Base-by-base conservation (phyloP, 2,888 invertebrate species). In the Dryadula phaetusa region DNA sequence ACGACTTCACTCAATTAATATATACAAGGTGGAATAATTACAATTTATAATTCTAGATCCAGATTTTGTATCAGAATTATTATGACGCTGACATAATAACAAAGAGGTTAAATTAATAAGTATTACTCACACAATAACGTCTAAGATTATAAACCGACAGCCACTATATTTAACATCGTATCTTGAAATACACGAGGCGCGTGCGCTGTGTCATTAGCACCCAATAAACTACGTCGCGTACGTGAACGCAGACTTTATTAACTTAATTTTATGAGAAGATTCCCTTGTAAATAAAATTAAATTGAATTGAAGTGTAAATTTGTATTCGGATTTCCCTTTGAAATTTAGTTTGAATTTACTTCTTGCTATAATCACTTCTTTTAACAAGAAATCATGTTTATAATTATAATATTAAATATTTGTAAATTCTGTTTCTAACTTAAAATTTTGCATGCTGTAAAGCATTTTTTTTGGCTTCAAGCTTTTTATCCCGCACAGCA, bases 161-260 rank as follows among this genome's bases (percentile, higher is more conserved):
- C 2, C 16, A n/a, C 42, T 42, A 42, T 32, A 63, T 53, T 25
- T 20, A 54, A 22, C 37, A 44, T 16, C 54, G 46, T 49, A 67
- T 62, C 62, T 56, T 58, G 58, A 66, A 46, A 64, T 64, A 60
- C 64, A 62, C 70, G 66, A 22, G 56, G n/a, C 16, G 67, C 75
- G 76, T 83, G 82, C 73, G 78, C 70, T 80, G 76, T 80, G 81
- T 86, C 85, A 78, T 85, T 85, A 82, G 79, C 86, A 85, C 84
- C 79, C 79, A 77, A 83, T 86, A 84, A 86, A 84, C 70, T 63
- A 47, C 64, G 66, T 73, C 77, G 74, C 40, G 22, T n/a, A 56
- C 52, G 52, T 22, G 18, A 75, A 81, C 80, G 84, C 83, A 83
- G 83, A 82, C 66, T 74, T 54, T 62, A 16, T 52, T 28, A 37